Percentiles rank a stretch among this genome's conserved stretches.
These are phyloP conservation scores for Paramacrobiotus metropolitanus DNA, from an alignment of 1,140 invertebrate species.

Conservation along the genomic window DNA sequence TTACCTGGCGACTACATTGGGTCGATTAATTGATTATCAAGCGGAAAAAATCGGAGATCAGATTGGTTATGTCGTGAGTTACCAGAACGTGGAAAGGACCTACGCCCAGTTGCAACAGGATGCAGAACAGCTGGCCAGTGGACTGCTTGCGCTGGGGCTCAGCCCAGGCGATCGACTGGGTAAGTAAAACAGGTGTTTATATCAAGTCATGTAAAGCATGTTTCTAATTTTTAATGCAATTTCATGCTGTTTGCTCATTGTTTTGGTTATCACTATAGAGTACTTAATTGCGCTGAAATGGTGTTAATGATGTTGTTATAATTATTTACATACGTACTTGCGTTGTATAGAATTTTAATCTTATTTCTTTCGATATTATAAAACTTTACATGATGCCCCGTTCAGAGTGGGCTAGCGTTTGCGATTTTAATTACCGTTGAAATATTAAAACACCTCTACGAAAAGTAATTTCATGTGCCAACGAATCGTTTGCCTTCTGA, in stretches of 20 bases:
- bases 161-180: constrained; percentile 52
- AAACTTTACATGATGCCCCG: too few species aligned
- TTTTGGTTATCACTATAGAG: too few species aligned
- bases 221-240: not conserved
- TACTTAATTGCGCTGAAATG: too few species aligned
- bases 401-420: too few species aligned
- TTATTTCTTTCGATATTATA: too few species aligned
- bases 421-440: too few species aligned
- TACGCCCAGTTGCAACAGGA: not conserved
- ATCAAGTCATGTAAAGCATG: not conserved
- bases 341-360: not conserved
- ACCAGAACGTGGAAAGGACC: not conserved
- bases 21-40: not conserved
- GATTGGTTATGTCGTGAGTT: not conserved
- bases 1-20: not conserved
- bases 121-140: constrained; percentile 47
- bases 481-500: too few species aligned
- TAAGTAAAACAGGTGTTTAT: not conserved
- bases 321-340: not conserved
- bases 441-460: too few species aligned
- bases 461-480: too few species aligned
- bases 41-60: not conserved
- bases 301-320: too few species aligned
- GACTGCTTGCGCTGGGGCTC: constrained; percentile 47
- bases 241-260: too few species aligned